Base-by-base conservation (phyloP, 2,797 vertebrate species). In the Poecilia gillii region DNA sequence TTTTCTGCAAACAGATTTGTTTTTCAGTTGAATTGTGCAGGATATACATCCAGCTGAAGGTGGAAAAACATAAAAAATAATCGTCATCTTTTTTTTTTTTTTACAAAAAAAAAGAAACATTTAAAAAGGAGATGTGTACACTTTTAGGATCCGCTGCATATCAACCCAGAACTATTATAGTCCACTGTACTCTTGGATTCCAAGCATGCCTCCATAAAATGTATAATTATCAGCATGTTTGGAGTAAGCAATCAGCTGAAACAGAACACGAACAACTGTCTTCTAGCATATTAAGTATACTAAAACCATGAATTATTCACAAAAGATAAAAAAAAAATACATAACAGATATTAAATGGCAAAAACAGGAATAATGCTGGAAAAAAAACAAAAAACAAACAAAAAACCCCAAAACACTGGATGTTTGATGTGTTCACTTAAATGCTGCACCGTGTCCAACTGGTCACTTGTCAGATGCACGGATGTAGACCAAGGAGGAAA, bases 401-500 rank as follows among this genome's bases (percentile, higher is more conserved):
- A 53, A 41, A 18, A n/a, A n/a, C n/a, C n/a, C n/a, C n/a, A 70
- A 36, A 79, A 78, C 23, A 41, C 36, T 51, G 14, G 41, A 51
- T 18, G 41, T 36, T 75, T 28, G 12, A 6, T 53, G 71, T 31
- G n/a, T 33, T 73, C 77, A 55, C n/a, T 41, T 25, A 39, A 75
- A 41, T 25, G 79, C 80, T 33, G 28, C 25, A 18, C 64, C 11
- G 7, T 66, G 12, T 70, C 73, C 66, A 14, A 68, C 77, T 45
- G 59, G 88, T 97, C 93, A 97, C 91, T 97, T 97, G 84, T 97
- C 96, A 36, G 96, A 85, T 80, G 95, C 91, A 41, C 97, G 95
- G 89, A 96, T 94, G 89, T 96, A 97, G 89, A 97, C 96, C 86
- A 97, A 92, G 33, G 97, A 97, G 74, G 96, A 97, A 76, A 97